Evolutionary conservation across 2,113 vertebrate species (phyloP).

Genomic region (Myiozetetes cayanensis): DNA sequence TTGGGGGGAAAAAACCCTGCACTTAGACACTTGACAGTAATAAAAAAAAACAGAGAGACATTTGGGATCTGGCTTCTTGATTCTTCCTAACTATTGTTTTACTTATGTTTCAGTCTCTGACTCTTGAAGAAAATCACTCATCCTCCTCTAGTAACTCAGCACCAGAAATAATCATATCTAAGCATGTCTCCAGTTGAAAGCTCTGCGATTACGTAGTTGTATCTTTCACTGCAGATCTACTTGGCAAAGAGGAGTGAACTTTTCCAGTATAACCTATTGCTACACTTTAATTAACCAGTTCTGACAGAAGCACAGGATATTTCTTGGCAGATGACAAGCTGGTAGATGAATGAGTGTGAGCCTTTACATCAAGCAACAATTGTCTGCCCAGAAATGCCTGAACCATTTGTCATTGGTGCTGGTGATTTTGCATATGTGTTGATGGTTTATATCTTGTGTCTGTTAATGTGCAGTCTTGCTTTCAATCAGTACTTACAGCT

Average conservation of each 20-base stretch:
- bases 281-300: not conserved
- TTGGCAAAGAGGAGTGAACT: not conserved
- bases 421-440: not conserved
- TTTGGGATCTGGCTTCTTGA: not conserved
- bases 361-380: not conserved
- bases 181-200: not conserved
- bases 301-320: not conserved
- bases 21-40: not conserved
- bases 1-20: rapidly evolving
- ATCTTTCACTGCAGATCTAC: not conserved
- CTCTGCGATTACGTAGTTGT: not conserved
- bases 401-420: not conserved
- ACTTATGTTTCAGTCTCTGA: not conserved
- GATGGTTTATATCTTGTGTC: not conserved
- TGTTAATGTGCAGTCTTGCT: not conserved
- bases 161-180: not conserved
- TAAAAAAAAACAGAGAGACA: not conserved
- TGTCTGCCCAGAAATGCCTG: not conserved
- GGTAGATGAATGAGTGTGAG: not conserved
- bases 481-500: not conserved
- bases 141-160: not conserved
- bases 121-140: not conserved
- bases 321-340: not conserved
- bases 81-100: not conserved
- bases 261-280: not conserved